Conservation (phyloP, 2,797 vertebrate species). For the Sylvilagus floridanus region DNA sequence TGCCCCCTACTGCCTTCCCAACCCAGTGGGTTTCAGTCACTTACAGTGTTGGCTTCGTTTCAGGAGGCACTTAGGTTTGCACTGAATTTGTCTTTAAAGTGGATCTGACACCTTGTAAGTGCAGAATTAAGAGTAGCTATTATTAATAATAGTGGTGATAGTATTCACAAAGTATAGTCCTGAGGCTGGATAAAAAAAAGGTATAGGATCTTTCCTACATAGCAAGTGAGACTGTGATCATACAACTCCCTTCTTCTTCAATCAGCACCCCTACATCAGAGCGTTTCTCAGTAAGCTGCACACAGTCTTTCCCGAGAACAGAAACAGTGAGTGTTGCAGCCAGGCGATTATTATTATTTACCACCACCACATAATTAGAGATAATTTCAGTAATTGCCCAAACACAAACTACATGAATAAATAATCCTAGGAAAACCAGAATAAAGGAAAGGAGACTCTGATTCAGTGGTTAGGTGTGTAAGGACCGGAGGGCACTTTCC, state of each 20-base stretch:
- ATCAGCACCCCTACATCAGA: conserved; percentile 57
- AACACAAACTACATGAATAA: conserved; percentile 66
- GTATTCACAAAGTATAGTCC: conserved; percentile 36
- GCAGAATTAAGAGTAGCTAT: conserved; percentile 38
- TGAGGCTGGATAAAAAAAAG: conserved; percentile 25
- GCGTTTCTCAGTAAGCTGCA: conserved; percentile 76
- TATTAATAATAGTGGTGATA: conserved; percentile 36
- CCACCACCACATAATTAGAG: conserved; percentile 70
- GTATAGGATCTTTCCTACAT: neutral
- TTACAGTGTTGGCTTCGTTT: neutral
- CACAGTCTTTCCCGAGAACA: conserved; percentile 54
- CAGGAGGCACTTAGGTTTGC: neutral
- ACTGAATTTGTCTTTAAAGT: conserved; percentile 44
- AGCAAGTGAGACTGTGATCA: neutral
- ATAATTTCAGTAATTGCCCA: conserved; percentile 80
- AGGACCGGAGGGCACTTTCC: neutral
- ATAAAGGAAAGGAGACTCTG: conserved; percentile 29
- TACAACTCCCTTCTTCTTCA: neutral
- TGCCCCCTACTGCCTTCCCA: neutral
- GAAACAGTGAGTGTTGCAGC: conserved; percentile 75
- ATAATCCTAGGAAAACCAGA: conserved; percentile 65
- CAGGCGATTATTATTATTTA: conserved; percentile 83
- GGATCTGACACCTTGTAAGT: neutral
- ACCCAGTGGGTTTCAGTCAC: neutral
- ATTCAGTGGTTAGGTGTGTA: neutral